Conservation (phyloP, 2,113 vertebrate genomes). For the Mormyrus lacerda region DNA sequence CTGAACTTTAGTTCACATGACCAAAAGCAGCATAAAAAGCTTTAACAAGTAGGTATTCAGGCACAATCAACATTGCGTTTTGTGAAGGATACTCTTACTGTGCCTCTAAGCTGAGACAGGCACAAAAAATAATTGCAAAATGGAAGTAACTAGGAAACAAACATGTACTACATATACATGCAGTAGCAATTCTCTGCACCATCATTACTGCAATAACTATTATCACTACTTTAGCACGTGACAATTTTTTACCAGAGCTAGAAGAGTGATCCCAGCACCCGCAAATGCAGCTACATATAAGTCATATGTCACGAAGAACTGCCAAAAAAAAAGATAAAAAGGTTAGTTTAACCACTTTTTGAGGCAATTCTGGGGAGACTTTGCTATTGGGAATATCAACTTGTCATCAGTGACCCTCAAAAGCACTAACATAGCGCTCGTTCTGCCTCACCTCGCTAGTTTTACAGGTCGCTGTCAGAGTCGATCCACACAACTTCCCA, state of each 20-base stretch:
- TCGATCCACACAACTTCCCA: slow-evolving; percentile 84
- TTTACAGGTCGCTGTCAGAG: slow-evolving; percentile 89
- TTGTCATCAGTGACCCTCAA: background rate
- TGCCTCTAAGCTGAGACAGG: background rate
- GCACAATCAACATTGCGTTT: background rate
- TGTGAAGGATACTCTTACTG: background rate
- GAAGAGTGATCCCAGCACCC: slow-evolving; percentile 81
- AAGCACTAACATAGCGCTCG: background rate
- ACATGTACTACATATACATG: background rate
- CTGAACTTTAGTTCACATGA: background rate
- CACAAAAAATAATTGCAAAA: background rate
- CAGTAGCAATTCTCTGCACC: background rate
- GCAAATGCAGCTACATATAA: slow-evolving; percentile 89
- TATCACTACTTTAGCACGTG: background rate
- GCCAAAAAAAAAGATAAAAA: slow-evolving; percentile 33
- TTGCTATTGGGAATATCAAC: background rate
- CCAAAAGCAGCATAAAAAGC: background rate
- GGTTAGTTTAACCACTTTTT: background rate
- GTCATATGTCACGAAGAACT: slow-evolving; percentile 95
- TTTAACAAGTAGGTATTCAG: background rate
- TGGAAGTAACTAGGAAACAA: background rate
- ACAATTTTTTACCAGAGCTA: slow-evolving; percentile 79
- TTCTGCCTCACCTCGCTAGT: slow-evolving; percentile 75
- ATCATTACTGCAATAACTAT: background rate
- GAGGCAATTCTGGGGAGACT: background rate